Evolutionary conservation across 2,888 invertebrate species (phyloP), one percentile per base, ranked within the genome.

Genomic region (Strigamia transsilvanica): DNA sequence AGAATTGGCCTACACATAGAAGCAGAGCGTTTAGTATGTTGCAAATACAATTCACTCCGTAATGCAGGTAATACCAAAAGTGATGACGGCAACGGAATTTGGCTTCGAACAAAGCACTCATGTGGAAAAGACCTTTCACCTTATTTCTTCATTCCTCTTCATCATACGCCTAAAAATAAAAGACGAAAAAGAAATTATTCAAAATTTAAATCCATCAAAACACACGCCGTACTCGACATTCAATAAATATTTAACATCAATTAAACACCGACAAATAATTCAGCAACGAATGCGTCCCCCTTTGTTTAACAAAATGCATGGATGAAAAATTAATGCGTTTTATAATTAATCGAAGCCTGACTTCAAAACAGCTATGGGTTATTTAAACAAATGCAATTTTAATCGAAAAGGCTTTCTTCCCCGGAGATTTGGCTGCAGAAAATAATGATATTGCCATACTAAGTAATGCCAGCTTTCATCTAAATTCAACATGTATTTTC

Each of bases 31-130:
- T 56, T 56, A 46, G 46, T 18, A 56, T n/a, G 56, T 56, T 56
- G 56, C 56, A 56, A 56, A 56, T 56, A 56, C 56, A 56, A 56
- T 56, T 56, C 56, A 56, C 18, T 56, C 56, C 56, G 56, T 56
- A 56, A 56, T 56, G 15, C 56, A 18, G 56, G 56, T 56, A 56
- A 56, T 56, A 56, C 56, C 56, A 56, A 56, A 56, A 56, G 56
- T 56, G 56, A 56, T 56, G 56, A 56, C 56, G 18, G 56, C 56
- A 56, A 56, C 56, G n/a, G n/a, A 56, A 56, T 56, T 56, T 18
- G 56, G 56, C 56, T n/a, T 56, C 56, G 56, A 56, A 56, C 56
- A 18, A 56, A 56, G 56, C 56, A 18, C 56, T 56, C 56, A 18
- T 56, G 56, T 18, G 56, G 18, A 56, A 56, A 56, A 18, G 18